Evolutionary conservation across 2,888 invertebrate species (phyloP).

Genomic region (Leptinotarsa tumamoca): DNA sequence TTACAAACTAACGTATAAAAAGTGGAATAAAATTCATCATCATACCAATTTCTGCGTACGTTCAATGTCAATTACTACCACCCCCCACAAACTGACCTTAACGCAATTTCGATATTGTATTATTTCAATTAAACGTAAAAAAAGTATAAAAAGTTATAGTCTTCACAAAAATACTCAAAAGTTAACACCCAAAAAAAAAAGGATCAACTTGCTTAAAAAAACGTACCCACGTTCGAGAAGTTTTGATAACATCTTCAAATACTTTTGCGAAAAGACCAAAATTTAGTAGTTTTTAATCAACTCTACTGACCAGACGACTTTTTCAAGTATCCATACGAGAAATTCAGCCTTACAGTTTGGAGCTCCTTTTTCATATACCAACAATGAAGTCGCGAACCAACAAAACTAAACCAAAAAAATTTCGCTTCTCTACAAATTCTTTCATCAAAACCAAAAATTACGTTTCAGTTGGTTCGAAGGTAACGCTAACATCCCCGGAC

Average conservation of each 20-base stretch:
- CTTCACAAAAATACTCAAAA: neutral
- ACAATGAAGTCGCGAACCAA: neutral
- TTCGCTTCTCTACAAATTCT: no score
- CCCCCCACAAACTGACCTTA: neutral
- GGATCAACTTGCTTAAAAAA: neutral
- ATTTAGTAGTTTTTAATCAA: neutral
- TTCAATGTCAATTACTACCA: slow-evolving; percentile 6
- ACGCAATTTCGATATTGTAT: neutral
- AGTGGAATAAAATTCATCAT: slow-evolving; percentile 10
- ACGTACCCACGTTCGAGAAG: neutral
- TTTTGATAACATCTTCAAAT: no score
- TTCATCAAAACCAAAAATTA: no score
- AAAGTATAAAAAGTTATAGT: slow-evolving; percentile 6
- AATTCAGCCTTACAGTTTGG: slow-evolving; percentile 2
- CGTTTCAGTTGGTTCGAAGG: no score
- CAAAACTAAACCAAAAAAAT: neutral
- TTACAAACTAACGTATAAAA: slow-evolving; percentile 12
- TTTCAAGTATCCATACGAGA: neutral
- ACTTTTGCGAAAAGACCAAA: neutral
- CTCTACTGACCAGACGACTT: neutral
- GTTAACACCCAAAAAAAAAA: neutral
- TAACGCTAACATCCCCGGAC: neutral
- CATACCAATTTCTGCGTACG: neutral
- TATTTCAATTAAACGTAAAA: slow-evolving; percentile 9
- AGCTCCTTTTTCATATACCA: neutral